Evolutionary conservation across 2,113 vertebrate species (phyloP).

Genomic region (Sylvietta virens): DNA sequence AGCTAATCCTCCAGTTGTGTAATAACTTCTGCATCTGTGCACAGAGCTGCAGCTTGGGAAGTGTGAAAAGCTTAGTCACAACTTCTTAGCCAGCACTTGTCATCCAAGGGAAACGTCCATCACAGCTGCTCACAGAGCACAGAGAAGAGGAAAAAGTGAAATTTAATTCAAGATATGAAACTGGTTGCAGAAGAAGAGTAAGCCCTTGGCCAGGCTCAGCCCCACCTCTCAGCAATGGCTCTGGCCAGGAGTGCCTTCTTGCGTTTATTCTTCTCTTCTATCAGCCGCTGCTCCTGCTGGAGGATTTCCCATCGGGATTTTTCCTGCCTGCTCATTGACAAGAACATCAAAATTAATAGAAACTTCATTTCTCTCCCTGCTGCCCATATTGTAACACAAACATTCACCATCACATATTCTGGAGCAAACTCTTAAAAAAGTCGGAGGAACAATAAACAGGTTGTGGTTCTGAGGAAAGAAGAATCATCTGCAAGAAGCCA

Average conservation of each 20-base stretch:
- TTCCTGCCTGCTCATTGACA: constrained; percentile 76
- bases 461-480: background rate
- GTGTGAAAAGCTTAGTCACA: background rate
- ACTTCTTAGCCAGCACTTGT: background rate
- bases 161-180: background rate
- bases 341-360: constrained; percentile 14
- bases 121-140: background rate
- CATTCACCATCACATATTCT: background rate
- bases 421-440: background rate
- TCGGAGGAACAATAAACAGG: background rate
- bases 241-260: constrained; percentile 92
- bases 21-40: background rate
- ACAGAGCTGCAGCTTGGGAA: background rate
- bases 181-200: background rate
- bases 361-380: background rate
- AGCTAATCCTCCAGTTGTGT: background rate
- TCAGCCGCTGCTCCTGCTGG: constrained; percentile 87
- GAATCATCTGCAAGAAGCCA: background rate
- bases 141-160: background rate
- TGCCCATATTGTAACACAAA: background rate
- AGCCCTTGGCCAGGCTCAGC: background rate
- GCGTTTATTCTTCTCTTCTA: constrained; percentile 92
- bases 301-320: constrained; percentile 86
- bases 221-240: constrained; percentile 93
- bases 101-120: background rate